A percentile compares a stretch with the other conserved stretches of the same genome.
Conservation (phyloP, 2,113 vertebrate genomes). For the rat (Rattus norvegicus) region GRCr8 NC_086028.1:42394501-42395000, state of each 20-base stretch:
- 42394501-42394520: constrained; percentile 52
- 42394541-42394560: constrained; percentile 49
- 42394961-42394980: neutral
- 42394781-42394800: too few relatives aligned
- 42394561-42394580: constrained; percentile 61
- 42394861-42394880: too few relatives aligned
- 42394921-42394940: neutral
- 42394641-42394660: neutral
- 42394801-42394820: too few relatives aligned
- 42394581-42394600: constrained; percentile 43
- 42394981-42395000: neutral
- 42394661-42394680: constrained; percentile 16
- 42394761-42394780: too few relatives aligned
- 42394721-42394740: too few relatives aligned
- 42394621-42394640: constrained; percentile 27
- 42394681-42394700: too few relatives aligned
- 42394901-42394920: neutral
- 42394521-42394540: constrained; percentile 48
- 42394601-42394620: neutral
- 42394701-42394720: too few relatives aligned
- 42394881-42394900: neutral
- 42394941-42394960: neutral
- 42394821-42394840: too few relatives aligned
- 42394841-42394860: too few relatives aligned
- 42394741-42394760: too few relatives aligned